Evolutionary conservation across 2,113 vertebrate species (phyloP).

Genomic region (Hippocampus comes): DNA sequence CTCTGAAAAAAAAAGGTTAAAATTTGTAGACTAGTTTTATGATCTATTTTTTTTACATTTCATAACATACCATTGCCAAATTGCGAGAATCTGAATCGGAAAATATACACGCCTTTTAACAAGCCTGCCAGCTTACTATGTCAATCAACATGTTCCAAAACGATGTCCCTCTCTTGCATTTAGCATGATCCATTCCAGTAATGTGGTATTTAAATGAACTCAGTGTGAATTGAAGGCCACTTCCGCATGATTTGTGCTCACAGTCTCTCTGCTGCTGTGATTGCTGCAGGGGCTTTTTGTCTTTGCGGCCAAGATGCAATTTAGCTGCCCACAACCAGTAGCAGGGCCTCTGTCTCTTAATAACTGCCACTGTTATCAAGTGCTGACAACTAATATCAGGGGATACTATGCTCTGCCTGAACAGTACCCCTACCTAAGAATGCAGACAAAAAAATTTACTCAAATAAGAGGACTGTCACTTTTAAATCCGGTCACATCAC

Average conservation of each 20-base stretch:
- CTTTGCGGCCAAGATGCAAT: conserved; percentile 82
- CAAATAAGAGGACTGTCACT: background rate
- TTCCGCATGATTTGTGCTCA: background rate
- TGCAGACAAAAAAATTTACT: conserved; percentile 45
- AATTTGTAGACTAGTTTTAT: no score
- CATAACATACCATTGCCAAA: background rate
- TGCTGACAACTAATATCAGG: conserved; percentile 84
- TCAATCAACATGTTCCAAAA: conserved; percentile 21
- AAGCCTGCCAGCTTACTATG: background rate
- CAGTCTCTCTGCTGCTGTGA: conserved; percentile 24
- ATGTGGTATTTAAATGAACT: background rate
- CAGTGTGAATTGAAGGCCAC: background rate
- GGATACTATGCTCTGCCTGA: conserved; percentile 61
- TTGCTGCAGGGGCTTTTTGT: conserved; percentile 64
- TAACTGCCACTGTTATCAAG: conserved; percentile 97
- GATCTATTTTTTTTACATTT: background rate
- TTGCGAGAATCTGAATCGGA: background rate
- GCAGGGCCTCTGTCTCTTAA: conserved; percentile 86
- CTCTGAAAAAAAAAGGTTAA: no score
- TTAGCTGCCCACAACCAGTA: conserved; percentile 85
- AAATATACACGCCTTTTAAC: background rate
- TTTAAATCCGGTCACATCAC: no score
- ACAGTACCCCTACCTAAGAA: conserved; percentile 65
- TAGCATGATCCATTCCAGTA: background rate
- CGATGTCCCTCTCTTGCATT: background rate